Evolutionary conservation across 2,113 vertebrate species (phyloP), one percentile per base, ranked within the genome.

Genomic region (Gila orcuttii): DNA sequence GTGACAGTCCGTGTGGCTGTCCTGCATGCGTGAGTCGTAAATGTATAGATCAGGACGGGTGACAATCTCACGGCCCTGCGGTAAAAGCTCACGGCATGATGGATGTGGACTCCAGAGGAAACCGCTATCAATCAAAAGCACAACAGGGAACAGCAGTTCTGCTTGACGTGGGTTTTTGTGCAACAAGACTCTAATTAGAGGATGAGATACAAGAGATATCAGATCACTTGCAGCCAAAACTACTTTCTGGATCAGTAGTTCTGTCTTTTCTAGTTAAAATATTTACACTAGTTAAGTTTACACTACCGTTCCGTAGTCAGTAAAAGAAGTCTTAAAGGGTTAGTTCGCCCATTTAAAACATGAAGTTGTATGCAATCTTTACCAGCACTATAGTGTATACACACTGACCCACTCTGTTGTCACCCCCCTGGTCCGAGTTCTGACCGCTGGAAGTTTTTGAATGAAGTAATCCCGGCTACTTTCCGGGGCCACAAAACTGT

Each of bases 31-130:
- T 11, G 80, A 83, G 80, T 71, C 31, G 13, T 83, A 83, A 73
- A 83, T 83, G 68, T 83, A 39, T 73, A 83, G 81, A 83, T 83
- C 68, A 83, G 66, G 36, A 83, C 9, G 66, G 81, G 33, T 83
- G 81, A 83, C 81, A 83, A 68, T 73, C 47, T 73, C 81, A 73
- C 50, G n/a, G 33, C 68, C 66, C 81, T 73, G 81, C 15, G 81
- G 33, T 83, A 57, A 83, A 83, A 83, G 33, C 82, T 83, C 13
- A 10, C 23, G 13, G 68, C 66, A 83, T 83, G 82, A 83, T 83
- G 68, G 82, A 83, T 83, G 82, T 73, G 33, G 19, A 57, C 47
- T 23, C 50, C 66, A 42, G 13, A 73, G 82, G 50, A 50, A 74
- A 55, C 47, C 21, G n/a, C 60, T 23, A 69, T 82, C 80, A 82